Evolutionary conservation across 2,888 invertebrate species (phyloP).

Genomic region (Pimpla rufipes): DNA sequence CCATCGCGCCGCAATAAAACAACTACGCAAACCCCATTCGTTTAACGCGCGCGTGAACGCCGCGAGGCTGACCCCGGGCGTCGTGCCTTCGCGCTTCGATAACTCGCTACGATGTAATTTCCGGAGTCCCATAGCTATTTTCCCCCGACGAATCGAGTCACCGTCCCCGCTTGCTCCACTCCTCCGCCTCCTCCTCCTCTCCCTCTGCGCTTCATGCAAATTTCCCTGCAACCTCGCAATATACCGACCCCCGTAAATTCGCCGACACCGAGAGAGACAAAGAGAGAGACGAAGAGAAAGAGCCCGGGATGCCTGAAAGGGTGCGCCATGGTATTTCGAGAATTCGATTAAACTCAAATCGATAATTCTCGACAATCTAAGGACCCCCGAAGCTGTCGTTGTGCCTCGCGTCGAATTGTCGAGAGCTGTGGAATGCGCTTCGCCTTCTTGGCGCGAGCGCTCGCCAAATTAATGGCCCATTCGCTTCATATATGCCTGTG

Average conservation of each 20-base stretch:
- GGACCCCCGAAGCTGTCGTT: neutral
- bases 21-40: conserved; percentile 6
- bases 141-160: neutral
- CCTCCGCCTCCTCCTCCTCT: neutral
- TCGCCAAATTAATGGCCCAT: neutral
- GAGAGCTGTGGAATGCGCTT: neutral
- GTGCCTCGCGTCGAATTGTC: neutral
- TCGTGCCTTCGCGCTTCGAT: conserved; percentile 25
- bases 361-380: conserved; percentile 10
- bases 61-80: neutral
- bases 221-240: conserved; percentile 6
- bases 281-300: too few relatives aligned
- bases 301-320: neutral
- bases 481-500: neutral
- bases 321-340: conserved; percentile 7
- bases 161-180: neutral
- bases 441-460: neutral
- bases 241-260: neutral
- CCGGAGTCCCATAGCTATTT: conserved; percentile 44
- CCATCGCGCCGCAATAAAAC: conserved; percentile 19
- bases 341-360: conserved; percentile 14
- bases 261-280: neutral
- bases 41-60: neutral
- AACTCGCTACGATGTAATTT: conserved; percentile 46
- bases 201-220: conserved; percentile 8